Percentiles rank a stretch among this genome's conserved stretches.
Evolutionary conservation across 1,140 invertebrate genomes (phyloP).

Genomic region (Tetraneura akinire): DNA sequence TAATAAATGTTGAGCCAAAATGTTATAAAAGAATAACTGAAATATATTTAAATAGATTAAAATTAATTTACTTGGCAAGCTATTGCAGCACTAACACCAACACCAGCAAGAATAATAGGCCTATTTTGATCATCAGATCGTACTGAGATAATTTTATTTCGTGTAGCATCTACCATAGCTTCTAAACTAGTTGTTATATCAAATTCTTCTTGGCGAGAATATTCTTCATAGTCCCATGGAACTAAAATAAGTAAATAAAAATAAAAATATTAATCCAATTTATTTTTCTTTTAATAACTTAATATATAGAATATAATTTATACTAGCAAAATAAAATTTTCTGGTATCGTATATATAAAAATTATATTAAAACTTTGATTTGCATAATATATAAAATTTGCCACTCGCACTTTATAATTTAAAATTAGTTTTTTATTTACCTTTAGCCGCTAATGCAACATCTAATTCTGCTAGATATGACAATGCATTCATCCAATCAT

Average conservation of each 20-base stretch:
- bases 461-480: constrained; percentile 42
- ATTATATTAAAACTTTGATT: too few species aligned
- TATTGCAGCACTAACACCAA: constrained; percentile 39
- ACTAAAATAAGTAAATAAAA: not conserved
- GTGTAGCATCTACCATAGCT: constrained; percentile 44
- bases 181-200: constrained; percentile 37
- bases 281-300: too few species aligned
- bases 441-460: constrained; percentile 36
- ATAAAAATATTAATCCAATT: too few species aligned
- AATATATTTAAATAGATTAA: not conserved
- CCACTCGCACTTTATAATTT: too few species aligned
- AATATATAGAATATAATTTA: too few species aligned
- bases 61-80: constrained; percentile 32
- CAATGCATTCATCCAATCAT: constrained; percentile 46
- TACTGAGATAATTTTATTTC: constrained; percentile 41
- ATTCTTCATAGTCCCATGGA: constrained; percentile 46
- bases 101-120: constrained; percentile 31
- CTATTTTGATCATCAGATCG: constrained; percentile 29
- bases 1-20: too few species aligned
- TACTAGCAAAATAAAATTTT: too few species aligned
- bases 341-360: too few species aligned
- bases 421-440: constrained; percentile 2
- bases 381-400: too few species aligned
- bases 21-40: too few species aligned
- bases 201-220: constrained; percentile 39